Conservation (phyloP, 2,113 vertebrate genomes). For the Orthonyx spaldingii region DNA sequence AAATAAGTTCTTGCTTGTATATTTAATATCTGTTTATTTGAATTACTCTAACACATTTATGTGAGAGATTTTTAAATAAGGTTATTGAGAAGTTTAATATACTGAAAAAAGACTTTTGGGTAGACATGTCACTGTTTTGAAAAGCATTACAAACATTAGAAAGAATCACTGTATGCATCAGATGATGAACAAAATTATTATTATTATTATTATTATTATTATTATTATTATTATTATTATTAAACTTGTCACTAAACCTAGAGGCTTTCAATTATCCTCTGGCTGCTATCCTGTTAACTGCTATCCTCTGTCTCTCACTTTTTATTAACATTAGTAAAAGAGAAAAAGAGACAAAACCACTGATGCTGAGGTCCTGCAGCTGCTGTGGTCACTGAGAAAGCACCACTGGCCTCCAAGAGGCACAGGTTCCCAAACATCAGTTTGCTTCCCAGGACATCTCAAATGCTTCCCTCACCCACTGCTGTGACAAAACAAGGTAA, state of each 20-base stretch:
- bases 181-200: neutral
- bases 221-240: neutral
- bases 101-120: neutral
- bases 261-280: neutral
- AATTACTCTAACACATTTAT: neutral
- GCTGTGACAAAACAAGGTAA: neutral
- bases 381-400: neutral
- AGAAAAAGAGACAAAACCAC: neutral
- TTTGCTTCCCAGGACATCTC: accelerated
- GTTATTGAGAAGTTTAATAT: neutral
- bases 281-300: too few relatives aligned
- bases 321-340: neutral
- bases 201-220: neutral
- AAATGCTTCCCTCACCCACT: neutral
- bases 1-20: neutral
- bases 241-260: neutral
- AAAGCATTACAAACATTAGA: neutral
- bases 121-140: neutral
- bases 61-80: neutral
- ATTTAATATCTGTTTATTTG: neutral
- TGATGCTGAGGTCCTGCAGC: neutral
- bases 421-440: neutral
- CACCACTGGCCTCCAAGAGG: neutral
- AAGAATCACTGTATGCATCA: neutral
- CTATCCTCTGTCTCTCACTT: neutral